Conservation (phyloP, 2,113 vertebrate species). For the Xyliphius kryptos region DNA sequence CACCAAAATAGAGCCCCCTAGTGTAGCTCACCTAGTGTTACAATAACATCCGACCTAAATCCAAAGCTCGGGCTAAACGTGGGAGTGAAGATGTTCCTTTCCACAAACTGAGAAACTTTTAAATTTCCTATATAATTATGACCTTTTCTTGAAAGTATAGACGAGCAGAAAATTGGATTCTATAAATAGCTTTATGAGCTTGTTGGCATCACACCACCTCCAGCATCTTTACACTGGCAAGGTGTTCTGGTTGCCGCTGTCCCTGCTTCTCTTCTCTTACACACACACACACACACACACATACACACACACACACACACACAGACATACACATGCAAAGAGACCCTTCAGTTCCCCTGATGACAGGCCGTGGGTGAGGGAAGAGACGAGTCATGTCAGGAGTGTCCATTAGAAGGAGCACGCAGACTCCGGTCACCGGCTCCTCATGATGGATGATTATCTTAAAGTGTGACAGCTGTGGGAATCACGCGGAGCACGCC, state of each 20-base stretch:
- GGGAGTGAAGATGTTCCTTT: conserved; percentile 10
- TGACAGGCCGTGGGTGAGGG: conserved; percentile 80
- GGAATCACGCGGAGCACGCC: conserved; percentile 61
- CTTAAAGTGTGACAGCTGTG: conserved; percentile 86
- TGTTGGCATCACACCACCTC: conserved; percentile 33
- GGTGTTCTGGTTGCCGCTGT: conserved; percentile 25
- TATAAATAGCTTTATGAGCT: conserved; percentile 33
- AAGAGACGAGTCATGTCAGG: conserved; percentile 89
- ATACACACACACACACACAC: conserved; percentile 24
- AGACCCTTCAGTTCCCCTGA: conserved; percentile 48
- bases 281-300: conserved; percentile 9
- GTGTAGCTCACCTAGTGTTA: no score
- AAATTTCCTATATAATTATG: conserved; percentile 27
- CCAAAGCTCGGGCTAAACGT: no score
- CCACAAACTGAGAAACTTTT: conserved; percentile 15
- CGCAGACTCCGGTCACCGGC: conserved; percentile 86
- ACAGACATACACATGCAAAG: conserved; percentile 15
- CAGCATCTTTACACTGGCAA: conserved; percentile 31
- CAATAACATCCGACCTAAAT: no score
- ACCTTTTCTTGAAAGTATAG: conserved; percentile 28
- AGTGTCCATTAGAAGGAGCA: conserved; percentile 90
- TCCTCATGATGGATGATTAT: conserved; percentile 91
- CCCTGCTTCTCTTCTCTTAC: conserved; percentile 1
- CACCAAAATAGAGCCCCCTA: no score
- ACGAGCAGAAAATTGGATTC: conserved; percentile 25